Percentiles rank a stretch among this genome's conserved stretches.
Conservation (phyloP, 1,140 invertebrate species). For the Delia radicum region DNA sequence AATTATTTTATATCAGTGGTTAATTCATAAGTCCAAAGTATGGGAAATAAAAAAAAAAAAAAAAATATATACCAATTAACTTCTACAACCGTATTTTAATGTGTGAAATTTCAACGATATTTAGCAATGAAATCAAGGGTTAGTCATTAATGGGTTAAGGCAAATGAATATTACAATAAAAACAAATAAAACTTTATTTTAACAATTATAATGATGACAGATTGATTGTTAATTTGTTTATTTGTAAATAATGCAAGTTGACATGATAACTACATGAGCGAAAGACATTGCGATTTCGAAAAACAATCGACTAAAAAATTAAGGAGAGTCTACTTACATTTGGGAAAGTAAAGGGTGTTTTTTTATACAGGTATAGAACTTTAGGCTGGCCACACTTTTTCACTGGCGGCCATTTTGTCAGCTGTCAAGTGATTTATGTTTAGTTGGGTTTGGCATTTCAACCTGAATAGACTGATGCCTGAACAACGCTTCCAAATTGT, state of each 20-base stretch:
- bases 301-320: neutral
- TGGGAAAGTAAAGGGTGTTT: no score
- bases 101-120: neutral
- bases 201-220: constrained; percentile 16
- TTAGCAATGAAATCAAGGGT: no score
- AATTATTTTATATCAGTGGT: no score
- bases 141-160: no score
- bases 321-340: neutral
- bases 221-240: constrained; percentile 16
- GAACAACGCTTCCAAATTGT: no score
- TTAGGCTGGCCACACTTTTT: no score
- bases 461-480: no score
- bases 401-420: no score
- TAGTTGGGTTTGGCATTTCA: no score
- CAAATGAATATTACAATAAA: neutral
- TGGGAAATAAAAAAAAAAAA: neutral
- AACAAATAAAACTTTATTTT: constrained; percentile 7
- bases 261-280: neutral
- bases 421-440: no score
- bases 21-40: no score
- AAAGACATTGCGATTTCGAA: neutral
- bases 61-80: neutral
- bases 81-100: neutral
- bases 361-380: no score
- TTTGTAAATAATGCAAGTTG: neutral